Base-by-base conservation (phyloP, 2,113 vertebrate genomes). In the Leucosticte australis region DNA sequence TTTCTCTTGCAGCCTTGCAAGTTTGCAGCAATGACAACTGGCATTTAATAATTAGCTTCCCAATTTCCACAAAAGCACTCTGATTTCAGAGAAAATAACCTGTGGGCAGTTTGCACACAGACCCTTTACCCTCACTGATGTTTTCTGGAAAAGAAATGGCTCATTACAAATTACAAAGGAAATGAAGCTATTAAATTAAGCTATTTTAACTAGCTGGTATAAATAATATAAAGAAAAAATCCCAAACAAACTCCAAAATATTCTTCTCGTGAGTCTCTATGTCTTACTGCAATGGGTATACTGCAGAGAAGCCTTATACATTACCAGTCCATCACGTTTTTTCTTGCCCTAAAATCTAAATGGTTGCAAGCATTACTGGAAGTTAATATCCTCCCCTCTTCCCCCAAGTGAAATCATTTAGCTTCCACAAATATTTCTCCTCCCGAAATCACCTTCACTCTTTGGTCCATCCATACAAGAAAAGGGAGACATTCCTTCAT, bases 91-190 rank as follows among this genome's bases (percentile, higher is more conserved):
- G 70, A 80, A 44, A 57, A 23, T 74, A 79, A 94, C 92, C 92
- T 49, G 22, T 41, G 31, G 23, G 35, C 31, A 79, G 63, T n/a
- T 68, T 69, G 63, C 91, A 90, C 39, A 70, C 50, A 80, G 44
- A 80, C 35, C 56, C 59, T 83, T 94, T 7, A 52, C 28, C 50
- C 50, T 79, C 63, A 24, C 15, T 53, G 63, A 87, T 1, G 1
- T 27, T 67, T 90, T 79, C 92, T 77, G 55, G 63, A 79, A 88
- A 83, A 85, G 8, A 53, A 91, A 86, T 21, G 55, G 33, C 59
- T 93, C 82, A 80, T 91, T 83, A 92, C 49, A 91, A 94, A 94
- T 84, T 52, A 75, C 49, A 64, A 92, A 79, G 77, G 49, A 91
- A 92, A 95, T 80, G 68, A 85, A 92, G 53, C 33, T 47, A 50